These are phyloP conservation scores for Choristoneura rosaceana DNA, from an alignment of 2,888 invertebrate species.

Conservation along the genomic window DNA sequence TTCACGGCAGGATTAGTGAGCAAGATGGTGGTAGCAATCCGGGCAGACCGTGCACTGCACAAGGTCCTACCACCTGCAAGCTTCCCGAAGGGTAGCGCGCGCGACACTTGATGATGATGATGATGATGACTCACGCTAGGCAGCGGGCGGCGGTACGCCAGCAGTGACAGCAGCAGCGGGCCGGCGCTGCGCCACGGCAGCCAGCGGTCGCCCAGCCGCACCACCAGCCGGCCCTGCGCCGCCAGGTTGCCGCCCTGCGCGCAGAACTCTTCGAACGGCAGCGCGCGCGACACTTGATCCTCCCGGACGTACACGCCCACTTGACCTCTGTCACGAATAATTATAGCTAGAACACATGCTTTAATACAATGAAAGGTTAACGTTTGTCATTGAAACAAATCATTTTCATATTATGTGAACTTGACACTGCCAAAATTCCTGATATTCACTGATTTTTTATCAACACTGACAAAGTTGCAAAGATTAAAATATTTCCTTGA, in stretches of 20 bases:
- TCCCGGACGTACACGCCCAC: constrained; percentile 76
- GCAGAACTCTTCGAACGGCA: constrained; percentile 79
- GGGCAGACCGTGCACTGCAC: no score
- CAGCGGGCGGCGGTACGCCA: constrained; percentile 94
- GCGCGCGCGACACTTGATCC: constrained; percentile 73
- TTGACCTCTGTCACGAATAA: constrained; percentile 72
- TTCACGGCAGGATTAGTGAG: no score
- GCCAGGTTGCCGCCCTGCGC: constrained; percentile 88
- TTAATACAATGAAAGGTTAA: constrained; percentile 8
- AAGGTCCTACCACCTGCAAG: no score
- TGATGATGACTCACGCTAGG: constrained; percentile 86
- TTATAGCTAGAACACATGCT: no score
- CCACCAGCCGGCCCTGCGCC: constrained; percentile 92
- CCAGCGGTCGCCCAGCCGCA: constrained; percentile 94
- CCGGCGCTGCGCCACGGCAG: constrained; percentile 97
- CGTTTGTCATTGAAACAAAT: background rate
- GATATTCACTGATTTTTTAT: background rate
- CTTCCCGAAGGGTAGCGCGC: constrained; percentile 77
- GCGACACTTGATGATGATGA: constrained; percentile 61
- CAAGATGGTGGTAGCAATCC: no score
- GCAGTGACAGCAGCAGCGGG: constrained; percentile 94
- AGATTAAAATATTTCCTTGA: constrained; percentile 11
- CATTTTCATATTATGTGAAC: background rate
- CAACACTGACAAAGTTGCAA: constrained; percentile 5
- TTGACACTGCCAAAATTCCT: background rate